Conservation (phyloP, 2,797 vertebrate genomes). For the Gobio occitaniae region DNA sequence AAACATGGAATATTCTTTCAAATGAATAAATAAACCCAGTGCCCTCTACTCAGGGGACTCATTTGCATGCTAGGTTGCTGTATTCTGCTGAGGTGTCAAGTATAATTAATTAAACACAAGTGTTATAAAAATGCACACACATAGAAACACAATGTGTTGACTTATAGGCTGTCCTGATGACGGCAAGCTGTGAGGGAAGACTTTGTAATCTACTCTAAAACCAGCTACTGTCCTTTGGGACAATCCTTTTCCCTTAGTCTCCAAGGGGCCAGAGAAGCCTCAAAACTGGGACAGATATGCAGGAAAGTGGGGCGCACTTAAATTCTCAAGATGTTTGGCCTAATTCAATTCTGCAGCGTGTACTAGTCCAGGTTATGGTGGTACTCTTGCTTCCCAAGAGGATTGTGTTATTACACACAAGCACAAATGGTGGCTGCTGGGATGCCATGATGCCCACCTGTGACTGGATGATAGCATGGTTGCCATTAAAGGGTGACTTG, state of each 20-base stretch:
- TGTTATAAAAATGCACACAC: constrained; percentile 13
- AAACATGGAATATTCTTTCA: not conserved
- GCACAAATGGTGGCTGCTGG: not conserved
- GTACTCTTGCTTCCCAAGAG: not conserved
- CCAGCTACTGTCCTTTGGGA: constrained; percentile 38
- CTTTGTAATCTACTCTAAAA: constrained; percentile 43
- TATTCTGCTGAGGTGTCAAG: not conserved
- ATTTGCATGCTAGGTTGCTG: not conserved
- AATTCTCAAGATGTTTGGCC: constrained; percentile 54
- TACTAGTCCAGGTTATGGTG: constrained; percentile 22
- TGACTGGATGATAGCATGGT: constrained; percentile 94
- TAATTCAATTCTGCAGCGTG: constrained; percentile 47
- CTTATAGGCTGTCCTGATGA: not conserved
- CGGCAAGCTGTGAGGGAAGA: not conserved
- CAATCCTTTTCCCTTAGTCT: constrained; percentile 10
- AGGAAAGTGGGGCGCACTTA: constrained; percentile 64
- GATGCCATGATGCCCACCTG: constrained; percentile 82
- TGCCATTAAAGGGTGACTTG: constrained; percentile 98
- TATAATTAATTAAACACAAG: not conserved
- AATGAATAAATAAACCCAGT: not conserved
- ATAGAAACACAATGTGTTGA: not conserved
- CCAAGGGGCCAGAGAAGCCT: constrained; percentile 30
- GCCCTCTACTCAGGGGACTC: not conserved
- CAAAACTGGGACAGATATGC: constrained; percentile 48
- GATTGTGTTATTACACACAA: not conserved